A percentile compares a stretch with the other conserved stretches of the same genome.
Evolutionary conservation across 2,888 invertebrate genomes (phyloP).

Genomic region (Orthosia gothica): DNA sequence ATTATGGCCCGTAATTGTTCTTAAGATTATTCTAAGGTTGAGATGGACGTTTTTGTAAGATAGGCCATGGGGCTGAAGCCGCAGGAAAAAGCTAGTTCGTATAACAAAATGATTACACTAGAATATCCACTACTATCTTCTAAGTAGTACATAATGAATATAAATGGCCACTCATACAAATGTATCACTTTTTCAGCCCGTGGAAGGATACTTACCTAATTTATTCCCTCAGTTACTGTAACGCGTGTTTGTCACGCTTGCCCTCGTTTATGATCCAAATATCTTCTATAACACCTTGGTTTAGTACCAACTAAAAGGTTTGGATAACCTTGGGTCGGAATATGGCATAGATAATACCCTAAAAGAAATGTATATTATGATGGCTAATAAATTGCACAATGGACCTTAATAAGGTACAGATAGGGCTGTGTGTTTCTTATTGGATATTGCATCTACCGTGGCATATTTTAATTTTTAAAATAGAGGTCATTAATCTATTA

Average conservation of each 20-base stretch:
- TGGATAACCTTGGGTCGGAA: neutral
- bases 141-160: constrained; percentile 18
- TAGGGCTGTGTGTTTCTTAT: too few relatives aligned
- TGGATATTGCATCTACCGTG: too few relatives aligned
- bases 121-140: neutral
- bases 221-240: constrained; percentile 38
- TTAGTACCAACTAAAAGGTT: constrained; percentile 17
- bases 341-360: neutral
- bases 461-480: too few relatives aligned
- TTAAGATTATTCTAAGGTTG: too few relatives aligned
- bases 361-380: neutral
- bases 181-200: constrained; percentile 45
- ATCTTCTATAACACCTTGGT: constrained; percentile 23
- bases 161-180: constrained; percentile 42
- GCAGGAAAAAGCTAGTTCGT: too few relatives aligned
- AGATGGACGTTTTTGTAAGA: too few relatives aligned
- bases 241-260: constrained; percentile 50
- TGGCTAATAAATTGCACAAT: too few relatives aligned
- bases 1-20: too few relatives aligned
- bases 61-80: too few relatives aligned
- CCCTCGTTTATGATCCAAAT: constrained; percentile 21
- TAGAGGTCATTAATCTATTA: too few relatives aligned
- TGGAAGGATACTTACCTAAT: constrained; percentile 41
- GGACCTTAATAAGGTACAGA: too few relatives aligned
- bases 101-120: neutral